Evolutionary conservation across 2,113 vertebrate genomes (phyloP).

Genomic region (Ursus arctos): DNA sequence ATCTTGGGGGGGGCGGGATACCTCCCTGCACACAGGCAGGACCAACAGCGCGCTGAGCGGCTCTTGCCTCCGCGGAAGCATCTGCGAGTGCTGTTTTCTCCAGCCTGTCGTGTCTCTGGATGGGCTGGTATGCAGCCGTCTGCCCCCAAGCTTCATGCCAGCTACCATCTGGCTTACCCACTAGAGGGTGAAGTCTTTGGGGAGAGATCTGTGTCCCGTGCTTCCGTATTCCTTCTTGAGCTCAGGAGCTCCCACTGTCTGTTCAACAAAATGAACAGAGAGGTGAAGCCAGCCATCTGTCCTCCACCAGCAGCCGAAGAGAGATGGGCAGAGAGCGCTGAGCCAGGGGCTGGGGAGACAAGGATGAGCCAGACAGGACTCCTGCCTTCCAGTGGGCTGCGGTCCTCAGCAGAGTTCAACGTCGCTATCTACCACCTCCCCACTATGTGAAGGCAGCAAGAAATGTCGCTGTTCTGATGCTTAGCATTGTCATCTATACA

Average conservation of each 20-base stretch:
- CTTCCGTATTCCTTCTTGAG: not conserved
- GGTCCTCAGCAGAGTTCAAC: not conserved
- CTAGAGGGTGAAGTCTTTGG: not conserved
- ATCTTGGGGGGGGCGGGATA: conserved; percentile 81
- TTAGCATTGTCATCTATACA: not conserved
- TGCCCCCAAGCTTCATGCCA: not conserved
- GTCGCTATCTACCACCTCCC: not conserved
- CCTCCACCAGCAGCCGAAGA: not conserved
- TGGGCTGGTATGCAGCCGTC: not conserved
- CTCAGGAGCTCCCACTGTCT: not conserved
- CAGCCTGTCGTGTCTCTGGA: not conserved
- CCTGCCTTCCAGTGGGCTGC: not conserved
- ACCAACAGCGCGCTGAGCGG: conserved; percentile 57
- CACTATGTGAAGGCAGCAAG: not conserved
- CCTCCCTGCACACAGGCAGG: conserved; percentile 71
- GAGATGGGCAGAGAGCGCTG: not conserved
- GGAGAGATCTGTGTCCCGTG: rapidly evolving
- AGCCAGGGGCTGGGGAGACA: not conserved
- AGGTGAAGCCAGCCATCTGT: not conserved
- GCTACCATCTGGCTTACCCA: not conserved
- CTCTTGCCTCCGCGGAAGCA: conserved; percentile 63
- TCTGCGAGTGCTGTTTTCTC: conserved; percentile 68
- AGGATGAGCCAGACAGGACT: not conserved
- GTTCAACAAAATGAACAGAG: not conserved
- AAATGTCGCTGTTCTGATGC: not conserved